Conservation (phyloP, 2,113 vertebrate genomes). For the Phoxinus phoxinus region DNA sequence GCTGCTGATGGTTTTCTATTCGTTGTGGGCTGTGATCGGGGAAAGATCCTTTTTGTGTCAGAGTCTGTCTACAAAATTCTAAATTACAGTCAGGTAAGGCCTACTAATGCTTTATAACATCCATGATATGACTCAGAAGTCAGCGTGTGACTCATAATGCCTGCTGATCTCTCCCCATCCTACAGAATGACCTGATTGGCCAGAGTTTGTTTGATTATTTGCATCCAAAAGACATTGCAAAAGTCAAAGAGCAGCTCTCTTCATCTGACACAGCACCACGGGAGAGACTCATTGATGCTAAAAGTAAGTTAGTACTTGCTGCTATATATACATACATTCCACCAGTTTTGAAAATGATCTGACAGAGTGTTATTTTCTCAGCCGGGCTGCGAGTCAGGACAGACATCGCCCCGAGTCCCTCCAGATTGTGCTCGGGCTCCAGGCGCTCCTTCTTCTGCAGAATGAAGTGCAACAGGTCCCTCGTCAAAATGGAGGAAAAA, state of each 20-base stretch:
- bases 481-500: conserved; percentile 75
- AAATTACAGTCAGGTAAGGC: conserved; percentile 90
- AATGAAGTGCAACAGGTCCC: conserved; percentile 78
- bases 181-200: conserved; percentile 81
- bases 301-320: conserved; percentile 70
- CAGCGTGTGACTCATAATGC: not conserved
- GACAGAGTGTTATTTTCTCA: conserved; percentile 33
- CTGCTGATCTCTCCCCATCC: not conserved
- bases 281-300: conserved; percentile 81
- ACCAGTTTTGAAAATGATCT: not conserved
- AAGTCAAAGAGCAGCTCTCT: conserved; percentile 88
- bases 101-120: not conserved
- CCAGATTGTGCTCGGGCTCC: conserved; percentile 80
- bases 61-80: conserved; percentile 96
- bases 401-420: conserved; percentile 79
- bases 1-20: conserved; percentile 95
- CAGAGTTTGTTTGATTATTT: conserved; percentile 88
- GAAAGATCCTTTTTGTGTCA: conserved; percentile 95
- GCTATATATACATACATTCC: not conserved
- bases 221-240: conserved; percentile 88
- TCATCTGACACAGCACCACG: conserved; percentile 75
- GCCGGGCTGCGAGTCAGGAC: conserved; percentile 79
- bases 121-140: not conserved
- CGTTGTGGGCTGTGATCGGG: conserved; percentile 94
- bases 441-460: conserved; percentile 86